Evolutionary conservation across 2,888 invertebrate genomes (phyloP).

Genomic region (Sympetrum striolatum): DNA sequence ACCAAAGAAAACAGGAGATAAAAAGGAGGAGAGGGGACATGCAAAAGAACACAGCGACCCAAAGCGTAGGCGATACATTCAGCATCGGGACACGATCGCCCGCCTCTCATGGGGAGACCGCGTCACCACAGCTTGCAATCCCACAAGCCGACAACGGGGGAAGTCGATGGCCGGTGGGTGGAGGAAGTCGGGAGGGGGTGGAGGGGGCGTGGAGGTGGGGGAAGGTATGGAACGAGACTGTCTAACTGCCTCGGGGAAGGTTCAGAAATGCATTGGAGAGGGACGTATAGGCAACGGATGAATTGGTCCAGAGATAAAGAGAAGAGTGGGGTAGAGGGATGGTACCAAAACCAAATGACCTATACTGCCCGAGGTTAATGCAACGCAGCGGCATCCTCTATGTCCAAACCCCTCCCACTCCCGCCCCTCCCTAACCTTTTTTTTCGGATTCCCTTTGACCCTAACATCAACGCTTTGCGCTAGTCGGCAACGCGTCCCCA

Average conservation of each 20-base stretch:
- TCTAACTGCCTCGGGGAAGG: constrained; percentile 8
- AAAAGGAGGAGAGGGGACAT: background rate
- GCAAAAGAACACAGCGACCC: background rate
- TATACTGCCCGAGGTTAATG: constrained; percentile 25
- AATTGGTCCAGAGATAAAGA: background rate
- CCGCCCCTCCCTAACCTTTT: background rate
- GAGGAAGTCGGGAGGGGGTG: no score
- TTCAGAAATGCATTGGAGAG: constrained; percentile 32
- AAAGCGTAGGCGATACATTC: constrained; percentile 7
- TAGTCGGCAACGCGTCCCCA: background rate
- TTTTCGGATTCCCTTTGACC: background rate
- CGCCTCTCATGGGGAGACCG: background rate
- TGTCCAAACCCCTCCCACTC: background rate
- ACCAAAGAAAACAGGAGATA: background rate
- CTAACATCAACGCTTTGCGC: background rate
- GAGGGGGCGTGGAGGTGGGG: background rate
- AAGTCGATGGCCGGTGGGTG: background rate
- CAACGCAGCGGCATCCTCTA: background rate
- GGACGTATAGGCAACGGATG: background rate
- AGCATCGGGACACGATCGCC: background rate
- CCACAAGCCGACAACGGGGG: background rate
- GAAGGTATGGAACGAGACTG: background rate
- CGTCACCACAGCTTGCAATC: background rate
- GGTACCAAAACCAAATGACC: constrained; percentile 21
- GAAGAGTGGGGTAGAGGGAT: background rate